These are phyloP conservation scores for Eristalis arbustorum DNA, from an alignment of 2,888 invertebrate genomes.

Conservation along the genomic window DNA sequence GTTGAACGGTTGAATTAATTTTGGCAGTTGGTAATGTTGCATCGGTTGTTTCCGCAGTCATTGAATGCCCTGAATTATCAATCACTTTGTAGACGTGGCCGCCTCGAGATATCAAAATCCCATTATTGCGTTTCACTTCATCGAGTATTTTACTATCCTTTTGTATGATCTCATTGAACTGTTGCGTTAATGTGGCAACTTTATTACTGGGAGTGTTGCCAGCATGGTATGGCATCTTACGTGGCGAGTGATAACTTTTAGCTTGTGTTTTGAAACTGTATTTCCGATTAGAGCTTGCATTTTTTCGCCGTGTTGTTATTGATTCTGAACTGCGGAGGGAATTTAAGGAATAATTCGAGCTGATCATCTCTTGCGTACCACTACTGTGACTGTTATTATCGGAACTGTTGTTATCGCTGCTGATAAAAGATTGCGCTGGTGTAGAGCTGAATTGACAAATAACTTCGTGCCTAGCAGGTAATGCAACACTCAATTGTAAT, in stretches of 20 bases:
- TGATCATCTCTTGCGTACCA: conserved; percentile 71
- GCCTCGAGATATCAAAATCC: conserved; percentile 80
- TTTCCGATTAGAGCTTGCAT: conserved; percentile 74
- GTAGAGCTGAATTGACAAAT: not conserved
- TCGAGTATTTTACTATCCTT: conserved; percentile 80
- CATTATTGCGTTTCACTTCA: conserved; percentile 83
- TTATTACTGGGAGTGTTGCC: conserved; percentile 79
- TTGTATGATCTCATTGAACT: conserved; percentile 85
- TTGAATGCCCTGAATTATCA: conserved; percentile 72
- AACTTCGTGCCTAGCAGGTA: conserved; percentile 36
- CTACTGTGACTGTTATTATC: conserved; percentile 27
- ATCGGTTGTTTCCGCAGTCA: conserved; percentile 20
- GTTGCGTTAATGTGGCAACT: conserved; percentile 86
- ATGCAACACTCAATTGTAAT: conserved; percentile 6
- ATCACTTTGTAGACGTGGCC: conserved; percentile 79
- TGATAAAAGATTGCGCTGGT: conserved; percentile 42
- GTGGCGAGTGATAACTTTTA: conserved; percentile 75
- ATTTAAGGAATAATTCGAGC: conserved; percentile 41
- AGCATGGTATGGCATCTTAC: conserved; percentile 73
- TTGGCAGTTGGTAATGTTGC: conserved; percentile 20
- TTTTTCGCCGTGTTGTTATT: conserved; percentile 42
- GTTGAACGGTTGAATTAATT: conserved; percentile 77
- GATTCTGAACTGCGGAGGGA: conserved; percentile 46
- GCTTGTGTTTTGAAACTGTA: conserved; percentile 80
- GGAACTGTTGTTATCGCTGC: conserved; percentile 42